A percentile compares a stretch with the other conserved stretches of the same genome.
Evolutionary conservation across 1,140 invertebrate species (phyloP).

Genomic region (Archegozetes longisetosus): DNA sequence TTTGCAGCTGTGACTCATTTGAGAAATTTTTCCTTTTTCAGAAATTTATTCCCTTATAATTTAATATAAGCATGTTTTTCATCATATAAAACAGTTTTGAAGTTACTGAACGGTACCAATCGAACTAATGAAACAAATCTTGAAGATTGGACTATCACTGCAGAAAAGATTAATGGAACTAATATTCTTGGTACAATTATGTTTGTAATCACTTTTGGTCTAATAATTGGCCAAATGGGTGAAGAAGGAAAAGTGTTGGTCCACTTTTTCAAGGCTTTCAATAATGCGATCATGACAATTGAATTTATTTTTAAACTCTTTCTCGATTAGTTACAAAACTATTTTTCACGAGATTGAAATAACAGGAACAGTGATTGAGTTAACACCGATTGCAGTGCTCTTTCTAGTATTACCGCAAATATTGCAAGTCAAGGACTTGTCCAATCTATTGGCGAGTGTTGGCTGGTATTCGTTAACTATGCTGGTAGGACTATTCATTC

Average conservation of each 20-base stretch:
- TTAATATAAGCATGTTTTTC: neutral
- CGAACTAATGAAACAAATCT: neutral
- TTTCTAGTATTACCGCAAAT: constrained; percentile 80
- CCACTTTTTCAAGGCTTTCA: constrained; percentile 52
- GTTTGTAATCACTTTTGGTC: constrained; percentile 56
- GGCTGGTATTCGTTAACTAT: constrained; percentile 85
- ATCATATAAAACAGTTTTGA: neutral
- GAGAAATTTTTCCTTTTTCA: no score
- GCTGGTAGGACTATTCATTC: constrained; percentile 65
- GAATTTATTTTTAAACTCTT: constrained; percentile 78
- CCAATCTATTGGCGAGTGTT: constrained; percentile 59
- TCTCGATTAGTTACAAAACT: no score
- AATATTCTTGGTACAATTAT: constrained; percentile 64
- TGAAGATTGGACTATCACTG: constrained; percentile 41
- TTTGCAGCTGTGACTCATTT: no score
- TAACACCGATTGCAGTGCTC: constrained; percentile 77
- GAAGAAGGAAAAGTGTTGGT: constrained; percentile 49
- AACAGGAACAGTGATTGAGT: constrained; percentile 69
- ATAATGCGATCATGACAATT: constrained; percentile 73
- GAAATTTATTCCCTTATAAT: constrained; percentile 7
- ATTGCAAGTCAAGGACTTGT: constrained; percentile 66
- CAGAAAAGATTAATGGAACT: constrained; percentile 44
- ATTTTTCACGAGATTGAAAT: no score
- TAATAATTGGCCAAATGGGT: constrained; percentile 55
- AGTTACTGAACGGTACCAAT: neutral